Base-by-base conservation (phyloP, 2,888 invertebrate species). In the Malthinus flaveolus region DNA sequence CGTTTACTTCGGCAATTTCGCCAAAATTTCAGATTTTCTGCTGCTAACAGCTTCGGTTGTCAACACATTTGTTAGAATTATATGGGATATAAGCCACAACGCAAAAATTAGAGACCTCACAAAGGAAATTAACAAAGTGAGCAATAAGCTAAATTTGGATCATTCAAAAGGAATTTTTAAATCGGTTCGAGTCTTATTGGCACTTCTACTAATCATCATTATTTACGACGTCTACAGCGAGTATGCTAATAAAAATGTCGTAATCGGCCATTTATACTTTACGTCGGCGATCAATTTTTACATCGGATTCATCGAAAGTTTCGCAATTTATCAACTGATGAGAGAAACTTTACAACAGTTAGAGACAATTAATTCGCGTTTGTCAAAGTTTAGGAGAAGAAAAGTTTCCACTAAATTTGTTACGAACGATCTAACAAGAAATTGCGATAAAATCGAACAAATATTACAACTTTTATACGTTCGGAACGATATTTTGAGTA, bases 401-500 rank as follows among this genome's bases (percentile, higher is more conserved):
- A 2, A 37, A 12, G 7, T 37, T 37, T 23, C 5, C 2, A 23
- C 3, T 23, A 23, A 23, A 23, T 23, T 23, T 23, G 23, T 23
- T 23, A 5, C 2, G 23, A 5, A 5, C 23, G 23, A 5, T 23
- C 23, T 23, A 23, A 23, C 23, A 23, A 23, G 23, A 23, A 23
- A 23, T 23, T 5, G 23, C 5, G 23, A 42, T 10, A 35, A 35
- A 6, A 42, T 42, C 13, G 15, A 42, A 9, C 9, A 32, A 7
- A 11, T 37, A 12, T 12, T 48, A 7, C 10, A 46, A 49, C 31
- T 58, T 47, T 36, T 56, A 1, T 45, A 51, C 7, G 33, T 42
- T 1, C 64, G 58, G 23, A 15, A 56, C 15, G 11, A 36, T 6
- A 51, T 62, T 9, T 49, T 53, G 1, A 51, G 51, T 11, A 44